These are phyloP conservation scores for Zosterops lateralis DNA, from an alignment of 2,113 vertebrate species.

Conservation along the genomic window DNA sequence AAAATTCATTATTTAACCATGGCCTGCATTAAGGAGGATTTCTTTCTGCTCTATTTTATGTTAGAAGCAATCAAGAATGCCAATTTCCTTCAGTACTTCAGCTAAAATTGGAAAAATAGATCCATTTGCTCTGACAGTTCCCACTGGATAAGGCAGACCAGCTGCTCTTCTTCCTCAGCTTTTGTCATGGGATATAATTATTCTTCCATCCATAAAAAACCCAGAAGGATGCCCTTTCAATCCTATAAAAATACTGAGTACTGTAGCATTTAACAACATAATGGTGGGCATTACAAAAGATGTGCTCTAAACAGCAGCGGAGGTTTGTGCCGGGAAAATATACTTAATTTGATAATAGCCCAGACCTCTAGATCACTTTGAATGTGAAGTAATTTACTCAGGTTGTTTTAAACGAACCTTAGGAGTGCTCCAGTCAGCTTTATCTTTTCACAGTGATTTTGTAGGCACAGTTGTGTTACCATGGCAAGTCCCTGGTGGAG, in stretches of 20 bases:
- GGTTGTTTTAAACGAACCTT: background rate
- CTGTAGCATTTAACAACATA: background rate
- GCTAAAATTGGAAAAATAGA: slow-evolving; percentile 47
- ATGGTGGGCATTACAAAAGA: background rate
- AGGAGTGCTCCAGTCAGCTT: background rate
- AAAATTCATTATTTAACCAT: slow-evolving; percentile 43
- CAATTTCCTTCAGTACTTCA: slow-evolving; percentile 38
- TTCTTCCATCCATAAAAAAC: slow-evolving; percentile 26
- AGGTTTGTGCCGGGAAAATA: background rate
- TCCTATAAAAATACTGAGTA: slow-evolving; percentile 21
- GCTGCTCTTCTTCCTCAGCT: slow-evolving; percentile 46
- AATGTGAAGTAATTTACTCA: background rate
- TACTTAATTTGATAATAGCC: background rate
- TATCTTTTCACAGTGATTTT: background rate
- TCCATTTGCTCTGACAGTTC: slow-evolving; percentile 50
- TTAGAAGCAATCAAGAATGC: slow-evolving; percentile 43
- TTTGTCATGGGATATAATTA: slow-evolving; percentile 52
- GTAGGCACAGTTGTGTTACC: background rate
- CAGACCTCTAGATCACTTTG: background rate
- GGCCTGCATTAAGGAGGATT: background rate
- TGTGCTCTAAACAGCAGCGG: background rate
- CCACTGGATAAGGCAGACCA: slow-evolving; percentile 43
- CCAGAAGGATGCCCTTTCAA: background rate
- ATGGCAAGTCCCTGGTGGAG: background rate
- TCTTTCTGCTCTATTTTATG: slow-evolving; percentile 40